A percentile compares a stretch with the other conserved stretches of the same genome.
Evolutionary conservation across 2,113 vertebrate species (phyloP).

Genomic region (Lipotes vexillifer): DNA sequence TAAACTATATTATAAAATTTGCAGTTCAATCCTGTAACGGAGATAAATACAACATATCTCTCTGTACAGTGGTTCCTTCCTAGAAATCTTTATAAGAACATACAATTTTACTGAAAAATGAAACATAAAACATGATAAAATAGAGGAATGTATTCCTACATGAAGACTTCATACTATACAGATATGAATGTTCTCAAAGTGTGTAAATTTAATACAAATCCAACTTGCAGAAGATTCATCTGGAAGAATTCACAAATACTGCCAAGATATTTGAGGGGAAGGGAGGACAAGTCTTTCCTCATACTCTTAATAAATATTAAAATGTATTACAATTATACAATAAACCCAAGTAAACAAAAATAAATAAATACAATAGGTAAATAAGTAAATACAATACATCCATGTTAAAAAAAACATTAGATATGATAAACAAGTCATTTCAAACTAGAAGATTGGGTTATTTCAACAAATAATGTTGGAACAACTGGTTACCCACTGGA

Average conservation of each 20-base stretch:
- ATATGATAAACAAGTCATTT: not conserved
- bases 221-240: not conserved
- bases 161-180: not conserved
- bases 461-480: conserved; percentile 10
- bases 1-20: not conserved
- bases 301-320: conserved; percentile 3
- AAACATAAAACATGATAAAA: not conserved
- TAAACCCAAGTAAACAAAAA: not conserved
- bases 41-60: not conserved
- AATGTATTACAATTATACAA: not conserved
- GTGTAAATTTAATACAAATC: conserved; percentile 33
- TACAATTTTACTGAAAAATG: not conserved
- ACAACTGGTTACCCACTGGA: not conserved
- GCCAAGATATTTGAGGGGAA: not conserved
- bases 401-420: not conserved
- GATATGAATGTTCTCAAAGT: conserved; percentile 9
- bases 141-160: not conserved
- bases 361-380: not conserved
- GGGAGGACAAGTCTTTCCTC: not conserved
- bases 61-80: not conserved
- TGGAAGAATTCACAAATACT: not conserved
- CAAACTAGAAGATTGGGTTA: not conserved
- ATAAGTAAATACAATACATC: not conserved
- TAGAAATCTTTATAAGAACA: not conserved
- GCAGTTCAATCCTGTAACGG: not conserved